Percentiles rank a stretch among this genome's conserved stretches.
Conservation (phyloP, 2,113 vertebrate genomes). For the Chlamydotis undulata region DNA sequence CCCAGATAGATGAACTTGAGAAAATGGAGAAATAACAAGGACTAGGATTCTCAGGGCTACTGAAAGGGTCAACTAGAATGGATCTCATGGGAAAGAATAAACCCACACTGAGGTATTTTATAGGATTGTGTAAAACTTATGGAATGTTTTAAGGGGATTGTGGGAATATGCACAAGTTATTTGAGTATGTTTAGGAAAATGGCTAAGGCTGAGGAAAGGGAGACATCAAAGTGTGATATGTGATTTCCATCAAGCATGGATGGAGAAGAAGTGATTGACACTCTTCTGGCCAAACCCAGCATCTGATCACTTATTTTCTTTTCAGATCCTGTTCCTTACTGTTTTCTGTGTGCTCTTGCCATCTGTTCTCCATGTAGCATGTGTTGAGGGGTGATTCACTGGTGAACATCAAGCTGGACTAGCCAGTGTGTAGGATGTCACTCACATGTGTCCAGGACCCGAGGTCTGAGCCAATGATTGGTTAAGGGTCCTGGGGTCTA, state of each 20-base stretch:
- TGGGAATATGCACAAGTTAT: background rate
- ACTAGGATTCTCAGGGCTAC: background rate
- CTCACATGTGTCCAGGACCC: rapidly evolving
- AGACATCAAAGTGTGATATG: background rate
- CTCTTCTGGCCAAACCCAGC: background rate
- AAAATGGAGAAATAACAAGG: background rate
- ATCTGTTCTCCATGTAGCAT: background rate
- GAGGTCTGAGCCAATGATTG: rapidly evolving
- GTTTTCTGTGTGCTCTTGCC: background rate
- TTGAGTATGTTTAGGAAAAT: background rate
- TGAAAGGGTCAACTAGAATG: background rate
- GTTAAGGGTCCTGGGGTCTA: background rate
- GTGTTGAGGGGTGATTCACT: rapidly evolving
- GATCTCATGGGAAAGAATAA: background rate
- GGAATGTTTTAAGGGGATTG: background rate
- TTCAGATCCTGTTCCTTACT: background rate
- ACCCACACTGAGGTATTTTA: background rate
- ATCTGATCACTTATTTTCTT: background rate
- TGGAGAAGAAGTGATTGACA: background rate
- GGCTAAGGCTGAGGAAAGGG: background rate
- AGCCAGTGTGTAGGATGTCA: background rate
- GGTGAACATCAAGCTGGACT: background rate
- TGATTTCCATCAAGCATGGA: background rate
- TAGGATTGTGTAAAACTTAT: background rate
- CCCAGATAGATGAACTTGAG: background rate